Evolutionary conservation across 2,113 vertebrate genomes (phyloP), one percentile per base, ranked within the genome.

Genomic region (Alces alces): DNA sequence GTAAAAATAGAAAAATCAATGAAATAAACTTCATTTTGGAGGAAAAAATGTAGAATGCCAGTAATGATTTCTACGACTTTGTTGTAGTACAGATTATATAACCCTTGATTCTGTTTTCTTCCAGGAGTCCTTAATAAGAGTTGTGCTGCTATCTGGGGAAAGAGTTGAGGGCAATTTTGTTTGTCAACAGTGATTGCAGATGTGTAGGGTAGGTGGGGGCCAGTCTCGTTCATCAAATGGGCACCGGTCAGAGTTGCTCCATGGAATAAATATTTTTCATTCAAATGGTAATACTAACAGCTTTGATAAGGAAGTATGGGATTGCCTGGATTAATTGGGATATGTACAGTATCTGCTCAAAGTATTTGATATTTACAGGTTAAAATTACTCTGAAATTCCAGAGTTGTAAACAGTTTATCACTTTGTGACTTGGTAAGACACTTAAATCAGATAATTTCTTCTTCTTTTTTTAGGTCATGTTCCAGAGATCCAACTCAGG

Each of bases 401-500:
- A 92, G 43, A 89, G 39, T 50, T 87, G 7, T 95, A 86, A 83
- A 76, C 25, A 91, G 66, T 78, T 27, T 83, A 27, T 92, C 43
- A 15, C 28, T 96, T 64, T 87, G 39, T 95, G 66, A 90, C 17
- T 80, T 43, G 43, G 58, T n/a, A 87, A 87, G 70, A 86, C 11
- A 15, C 95, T 96, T 93, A 64, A 36, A 55, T 93, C 82, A 2
- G 28, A 91, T 61, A 0, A 14, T 83, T 98, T 96, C 7, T 85
- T 91, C 54, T 93, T 15, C 25, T 95, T 97, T 97, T 30, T 97
- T 84, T 97, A 99, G 99, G 96, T 89, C 98, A 2, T 99, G 99
- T 98, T 98, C 99, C 97, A 99, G 99, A 98, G 99, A 99, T 98
- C 99, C 99, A 92, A 99, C 99, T 90, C 98, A 99, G 70, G 97